Evolutionary conservation across 2,888 invertebrate genomes (phyloP), one percentile per base, ranked within the genome.

Genomic region (Drosophila ezoana): DNA sequence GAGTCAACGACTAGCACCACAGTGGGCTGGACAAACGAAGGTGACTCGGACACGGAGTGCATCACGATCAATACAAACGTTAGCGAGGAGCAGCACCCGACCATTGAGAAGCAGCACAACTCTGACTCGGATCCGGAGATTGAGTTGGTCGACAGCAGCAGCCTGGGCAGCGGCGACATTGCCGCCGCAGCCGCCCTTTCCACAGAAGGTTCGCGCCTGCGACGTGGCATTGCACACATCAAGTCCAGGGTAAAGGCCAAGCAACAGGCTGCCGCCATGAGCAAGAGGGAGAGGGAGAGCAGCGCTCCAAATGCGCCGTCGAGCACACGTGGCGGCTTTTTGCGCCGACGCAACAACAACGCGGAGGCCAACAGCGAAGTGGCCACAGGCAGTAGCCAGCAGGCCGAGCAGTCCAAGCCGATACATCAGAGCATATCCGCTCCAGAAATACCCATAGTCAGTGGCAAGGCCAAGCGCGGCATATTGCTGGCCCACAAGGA

Each of bases 31-130:
- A 70, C 61, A 16, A 83, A 72, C 32, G 92, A 91, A 35, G 79
- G 84, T 10, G 92, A 92, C 59, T 92, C 92, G 8, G 92, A 92
- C 72, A 81, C 75, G 10, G 92, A 92, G 51, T 90, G 89, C 69
- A 58, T 81, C 0, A 87, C 88, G 5, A 72, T 89, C n/a, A 89
- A 89, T 23, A 85, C 90, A 18, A 90, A 90, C 4, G 70, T 87
- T 4, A 89, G 90, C 61, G 92, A 92, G 62, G 91, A 92, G 16
- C 64, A 90, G 8, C 79, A 89, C 4, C 10, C 33, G 13, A 80
- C 33, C 14, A 2, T 20, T 1, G 53, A 87, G 32, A 48, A 66
- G 18, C 74, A 63, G 33, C 57, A 63, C 40, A 90, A 90, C 44
- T 91, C 91, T 0, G 92, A 92, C 75, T 90, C 91, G 3, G 92